Evolutionary conservation across 2,797 vertebrate genomes (phyloP).

Genomic region (Pseudopleuronectes americanus): DNA sequence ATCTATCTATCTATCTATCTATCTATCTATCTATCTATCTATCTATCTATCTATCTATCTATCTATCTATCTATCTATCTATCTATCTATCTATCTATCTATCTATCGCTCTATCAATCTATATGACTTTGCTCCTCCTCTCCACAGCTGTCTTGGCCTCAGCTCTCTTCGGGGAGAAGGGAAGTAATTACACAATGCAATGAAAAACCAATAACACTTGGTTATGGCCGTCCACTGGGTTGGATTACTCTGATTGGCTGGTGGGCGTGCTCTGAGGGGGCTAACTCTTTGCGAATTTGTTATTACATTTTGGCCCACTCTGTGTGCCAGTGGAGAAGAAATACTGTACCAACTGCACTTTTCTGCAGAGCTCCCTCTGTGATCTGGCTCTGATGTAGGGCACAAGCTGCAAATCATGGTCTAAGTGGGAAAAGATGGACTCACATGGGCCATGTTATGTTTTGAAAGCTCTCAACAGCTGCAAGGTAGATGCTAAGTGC

Average conservation of each 20-base stretch:
- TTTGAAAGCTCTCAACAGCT: slow-evolving; percentile 49
- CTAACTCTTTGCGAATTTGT: slow-evolving; percentile 50
- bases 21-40: slow-evolving; percentile 22
- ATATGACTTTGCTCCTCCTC: slow-evolving; percentile 10
- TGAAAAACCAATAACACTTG: slow-evolving; percentile 68
- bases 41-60: slow-evolving; percentile 2
- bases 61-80: neutral
- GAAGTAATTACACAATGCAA: slow-evolving; percentile 56
- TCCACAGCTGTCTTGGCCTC: slow-evolving; percentile 43
- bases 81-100: slow-evolving; percentile 26
- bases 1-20: slow-evolving; percentile 7
- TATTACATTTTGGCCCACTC: slow-evolving; percentile 58
- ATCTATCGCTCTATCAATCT: slow-evolving; percentile 18
- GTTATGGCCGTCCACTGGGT: slow-evolving; percentile 43
- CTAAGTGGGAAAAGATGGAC: slow-evolving; percentile 37
- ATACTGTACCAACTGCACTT: slow-evolving; percentile 65
- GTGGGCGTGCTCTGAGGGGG: slow-evolving; percentile 20
- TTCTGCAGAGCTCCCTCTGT: slow-evolving; percentile 44
- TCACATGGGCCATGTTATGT: slow-evolving; percentile 38
- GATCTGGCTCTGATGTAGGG: slow-evolving; percentile 47
- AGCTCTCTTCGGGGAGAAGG: slow-evolving; percentile 32
- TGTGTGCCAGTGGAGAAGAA: slow-evolving; percentile 56
- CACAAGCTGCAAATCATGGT: slow-evolving; percentile 59
- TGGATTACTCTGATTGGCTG: slow-evolving; percentile 59
- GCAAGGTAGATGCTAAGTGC: slow-evolving; percentile 18